phyloP scores from a whole-genome alignment of 2,797 vertebrate species.

The Anguilla marmorata region DNA sequence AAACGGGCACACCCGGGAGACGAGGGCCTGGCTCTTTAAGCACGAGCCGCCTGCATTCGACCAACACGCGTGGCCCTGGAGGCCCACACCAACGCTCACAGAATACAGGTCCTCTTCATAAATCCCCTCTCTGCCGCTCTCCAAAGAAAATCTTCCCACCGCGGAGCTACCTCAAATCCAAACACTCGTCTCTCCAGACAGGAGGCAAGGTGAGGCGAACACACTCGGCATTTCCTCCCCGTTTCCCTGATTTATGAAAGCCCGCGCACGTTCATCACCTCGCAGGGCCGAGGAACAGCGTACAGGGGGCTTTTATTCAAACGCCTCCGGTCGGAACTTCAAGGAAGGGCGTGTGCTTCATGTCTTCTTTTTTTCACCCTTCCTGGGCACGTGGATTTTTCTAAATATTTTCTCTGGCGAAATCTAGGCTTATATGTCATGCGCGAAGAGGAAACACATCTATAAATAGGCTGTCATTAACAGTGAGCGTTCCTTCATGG shows the following conservation, averaged over 20 bases:
- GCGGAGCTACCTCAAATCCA: slow-evolving; percentile 48
- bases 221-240: slow-evolving; percentile 53
- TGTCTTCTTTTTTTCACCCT: neutral
- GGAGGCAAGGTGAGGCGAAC: slow-evolving; percentile 46
- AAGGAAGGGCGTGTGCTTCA: neutral
- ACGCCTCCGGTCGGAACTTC: neutral
- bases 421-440: neutral
- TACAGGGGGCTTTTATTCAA: neutral
- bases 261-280: neutral
- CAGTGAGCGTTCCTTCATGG: neutral
- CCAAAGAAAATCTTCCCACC: slow-evolving; percentile 44
- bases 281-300: neutral
- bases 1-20: neutral
- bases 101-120: slow-evolving; percentile 16
- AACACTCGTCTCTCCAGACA: slow-evolving; percentile 49
- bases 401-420: slow-evolving; percentile 11
- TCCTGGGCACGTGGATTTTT: neutral
- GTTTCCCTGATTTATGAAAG: neutral
- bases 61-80: neutral
- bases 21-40: neutral
- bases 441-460: neutral
- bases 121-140: slow-evolving; percentile 7
- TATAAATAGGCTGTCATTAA: neutral
- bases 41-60: neutral
- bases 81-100: neutral